Base-by-base conservation (phyloP, 2,888 invertebrate genomes). In the Eudemis profundana region DNA sequence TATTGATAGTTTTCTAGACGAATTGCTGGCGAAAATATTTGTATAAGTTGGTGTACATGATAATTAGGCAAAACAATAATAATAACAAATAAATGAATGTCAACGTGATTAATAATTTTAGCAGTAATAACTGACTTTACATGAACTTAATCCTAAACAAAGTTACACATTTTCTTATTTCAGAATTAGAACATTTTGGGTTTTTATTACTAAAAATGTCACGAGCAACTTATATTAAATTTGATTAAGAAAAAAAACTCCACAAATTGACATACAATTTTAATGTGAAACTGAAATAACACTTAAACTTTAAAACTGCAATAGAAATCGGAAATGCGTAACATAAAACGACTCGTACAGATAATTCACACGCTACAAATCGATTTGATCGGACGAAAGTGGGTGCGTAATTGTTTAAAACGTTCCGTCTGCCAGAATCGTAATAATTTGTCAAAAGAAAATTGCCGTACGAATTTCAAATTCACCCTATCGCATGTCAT, bases 401-500 rank as follows among this genome's bases (percentile, higher is more conserved):
- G 69, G 71, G 71, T 69, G 68, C 71, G 75, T 79, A 75, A 76
- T 79, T 75, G 80, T 69, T 69, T 75, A 80, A 81, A 75, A 69
- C 57, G 68, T 67, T 68, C 51, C 70, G 69, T 72, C 72, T 72
- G 76, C 74, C 27, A 61, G 76, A 79, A 76, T 77, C 72, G 70
- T 61, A 70, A 81, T 80, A 77, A 78, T 81, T 75, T 72, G 76
- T 78, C 78, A 72, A 85, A 86, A 83, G 76, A 72, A 85, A 86
- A 84, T 84, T 80, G 78, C 77, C 78, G 77, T 78, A 77, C 68
- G 74, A 80, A 77, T 76, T 69, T 75, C 74, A 44, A 54, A 36
- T 54, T 38, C 15, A 54, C 10, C 12, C 19, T 29, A 17, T 14
- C 15, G 36, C 54, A 51, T 38, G 12, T 27, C 7, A 23, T 2